A percentile compares a stretch with the other conserved stretches of the same genome.
Conservation (phyloP, 2,888 invertebrate genomes). For the Amaurobius ferox region DNA sequence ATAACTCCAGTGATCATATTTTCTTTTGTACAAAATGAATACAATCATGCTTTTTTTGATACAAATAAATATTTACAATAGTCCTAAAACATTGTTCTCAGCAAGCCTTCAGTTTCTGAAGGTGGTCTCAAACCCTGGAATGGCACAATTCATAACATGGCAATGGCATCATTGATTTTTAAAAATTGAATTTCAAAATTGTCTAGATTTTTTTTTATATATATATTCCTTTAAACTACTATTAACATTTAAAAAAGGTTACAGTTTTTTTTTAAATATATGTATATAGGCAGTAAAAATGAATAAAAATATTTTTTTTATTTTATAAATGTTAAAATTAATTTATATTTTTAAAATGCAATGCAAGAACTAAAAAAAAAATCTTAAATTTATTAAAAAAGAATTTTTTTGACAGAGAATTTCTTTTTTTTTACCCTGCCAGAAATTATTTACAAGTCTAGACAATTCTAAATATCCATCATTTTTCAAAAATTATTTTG, state of each 20-base stretch:
- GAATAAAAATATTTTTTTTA: too few species aligned
- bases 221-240: not conserved
- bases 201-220: not conserved
- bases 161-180: slow-evolving; percentile 41
- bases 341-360: too few species aligned
- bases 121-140: slow-evolving; percentile 61
- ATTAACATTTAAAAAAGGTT: too few species aligned
- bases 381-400: too few species aligned
- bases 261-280: not conserved
- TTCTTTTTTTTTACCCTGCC: too few species aligned
- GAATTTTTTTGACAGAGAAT: too few species aligned
- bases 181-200: not conserved
- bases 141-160: slow-evolving; percentile 67
- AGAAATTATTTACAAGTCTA: too few species aligned
- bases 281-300: too few species aligned
- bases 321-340: too few species aligned
- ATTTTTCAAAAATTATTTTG: not conserved
- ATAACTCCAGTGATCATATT: slow-evolving; percentile 22
- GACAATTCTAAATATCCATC: not conserved
- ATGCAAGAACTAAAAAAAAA: too few species aligned
- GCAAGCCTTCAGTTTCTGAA: not conserved
- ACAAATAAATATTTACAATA: slow-evolving; percentile 61
- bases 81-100: slow-evolving; percentile 36
- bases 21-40: slow-evolving; percentile 70
- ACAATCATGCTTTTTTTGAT: slow-evolving; percentile 53